Conservation (phyloP, 2,797 vertebrate genomes). For the Cossypha polioptera region DNA sequence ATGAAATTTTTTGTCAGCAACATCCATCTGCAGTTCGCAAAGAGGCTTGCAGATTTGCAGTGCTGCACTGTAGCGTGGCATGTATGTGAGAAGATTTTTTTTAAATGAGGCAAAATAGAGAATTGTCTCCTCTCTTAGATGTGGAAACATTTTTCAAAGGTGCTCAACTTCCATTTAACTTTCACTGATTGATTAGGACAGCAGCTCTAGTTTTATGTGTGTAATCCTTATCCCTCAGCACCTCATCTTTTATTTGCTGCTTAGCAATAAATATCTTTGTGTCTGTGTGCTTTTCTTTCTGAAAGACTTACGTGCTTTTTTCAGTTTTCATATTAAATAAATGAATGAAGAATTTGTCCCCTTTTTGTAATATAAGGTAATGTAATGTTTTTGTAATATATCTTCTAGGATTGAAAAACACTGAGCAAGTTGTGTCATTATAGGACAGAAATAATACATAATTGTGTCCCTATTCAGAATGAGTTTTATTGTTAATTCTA, state of each 20-base stretch:
- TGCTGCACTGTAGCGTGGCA: background rate
- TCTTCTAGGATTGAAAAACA: background rate
- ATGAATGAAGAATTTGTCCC: background rate
- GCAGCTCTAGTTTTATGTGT: background rate
- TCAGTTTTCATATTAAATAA: background rate
- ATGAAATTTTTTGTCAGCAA: background rate
- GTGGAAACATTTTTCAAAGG: background rate
- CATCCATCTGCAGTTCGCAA: background rate
- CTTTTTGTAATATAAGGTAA: background rate
- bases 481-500: background rate
- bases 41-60: background rate
- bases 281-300: background rate
- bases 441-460: background rate
- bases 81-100: background rate
- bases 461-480: background rate
- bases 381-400: background rate
- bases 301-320: background rate
- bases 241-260: rapidly evolving
- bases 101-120: background rate
- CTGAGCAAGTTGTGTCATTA: background rate
- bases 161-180: conserved; percentile 1
- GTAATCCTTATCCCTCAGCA: background rate
- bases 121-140: background rate
- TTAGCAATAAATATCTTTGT: background rate
- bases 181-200: background rate